Evolutionary conservation across 2,888 invertebrate genomes (phyloP), one percentile per base, ranked within the genome.

Genomic region (Acanthopleura granulata): DNA sequence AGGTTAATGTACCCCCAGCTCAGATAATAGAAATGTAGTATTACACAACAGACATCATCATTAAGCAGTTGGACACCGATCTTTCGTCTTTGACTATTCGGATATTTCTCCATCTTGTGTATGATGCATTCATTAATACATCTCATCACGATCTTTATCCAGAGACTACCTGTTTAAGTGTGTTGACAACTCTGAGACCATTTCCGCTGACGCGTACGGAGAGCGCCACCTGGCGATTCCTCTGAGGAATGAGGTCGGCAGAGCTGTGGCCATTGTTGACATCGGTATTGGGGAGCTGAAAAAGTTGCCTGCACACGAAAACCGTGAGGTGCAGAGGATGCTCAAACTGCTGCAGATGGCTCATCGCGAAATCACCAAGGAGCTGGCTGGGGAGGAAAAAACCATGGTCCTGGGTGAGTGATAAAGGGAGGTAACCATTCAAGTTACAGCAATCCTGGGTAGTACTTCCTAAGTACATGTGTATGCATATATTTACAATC

Each of bases 111-210:
- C 40, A 3, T 40, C 4, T 3, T 40, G 9, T 40, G 40, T 6
- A 40, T 40, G 40, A 40, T 40, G 9, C 3, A 40, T 40, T 40
- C 9, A 40, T 40, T 40, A 40, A 40, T 40, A 6, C 40, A 40
- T 9, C 3, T 40, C 9, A 3, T 40, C 40, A 40, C 40, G 3
- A 9, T 40, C 9, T 40, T 40, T 40, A 40, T 40, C 40, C 9
- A 89, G 90, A 74, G 88, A 89, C 74, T 90, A 90, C 75, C 80
- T 90, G 49, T 90, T 90, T 81, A 89, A 89, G 78, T 86, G 88
- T 74, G 88, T 89, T 9, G 90, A 90, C 83, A 89, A 87, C 80
- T 89, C 89, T 12, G 88, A 89, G 77, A 86, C 88, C 18, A 85
- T 90, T 51, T 83, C 86, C 29, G 89, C 89, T 11, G 89, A 89